Conservation (phyloP, 2,888 invertebrate species). For the Spicauda simplicius region DNA sequence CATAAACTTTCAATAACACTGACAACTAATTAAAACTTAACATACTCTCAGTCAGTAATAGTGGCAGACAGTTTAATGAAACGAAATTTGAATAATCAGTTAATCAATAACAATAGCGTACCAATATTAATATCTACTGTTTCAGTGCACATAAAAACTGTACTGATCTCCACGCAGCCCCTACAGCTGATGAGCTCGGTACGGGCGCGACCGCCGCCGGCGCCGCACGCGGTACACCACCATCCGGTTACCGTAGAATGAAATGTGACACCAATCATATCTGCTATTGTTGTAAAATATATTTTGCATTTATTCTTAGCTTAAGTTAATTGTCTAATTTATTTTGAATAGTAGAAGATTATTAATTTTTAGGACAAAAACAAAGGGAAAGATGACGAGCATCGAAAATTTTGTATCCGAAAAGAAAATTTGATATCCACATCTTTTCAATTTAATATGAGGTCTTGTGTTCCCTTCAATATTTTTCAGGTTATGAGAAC, state of each 20-base stretch:
- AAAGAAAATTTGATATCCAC: not conserved
- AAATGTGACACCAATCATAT: not conserved
- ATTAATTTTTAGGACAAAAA: not conserved
- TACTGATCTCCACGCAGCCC: too few species aligned
- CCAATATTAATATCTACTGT: too few species aligned
- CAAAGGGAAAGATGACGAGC: not conserved
- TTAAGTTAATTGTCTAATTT: too few species aligned
- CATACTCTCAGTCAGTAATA: not conserved
- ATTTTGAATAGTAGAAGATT: too few species aligned
- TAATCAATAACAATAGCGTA: not conserved
- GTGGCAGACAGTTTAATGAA: too few species aligned
- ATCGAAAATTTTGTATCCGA: not conserved
- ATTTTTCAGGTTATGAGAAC: conserved; percentile 13
- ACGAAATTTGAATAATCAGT: not conserved
- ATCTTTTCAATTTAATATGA: conserved; percentile 2
- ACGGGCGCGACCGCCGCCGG: not conserved
- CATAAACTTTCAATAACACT: too few species aligned
- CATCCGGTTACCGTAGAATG: not conserved
- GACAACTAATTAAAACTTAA: not conserved
- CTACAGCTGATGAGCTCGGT: not conserved
- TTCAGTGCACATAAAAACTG: too few species aligned
- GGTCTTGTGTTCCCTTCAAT: not conserved
- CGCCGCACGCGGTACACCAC: not conserved
- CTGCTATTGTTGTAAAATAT: not conserved
- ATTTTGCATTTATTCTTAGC: too few species aligned